Conservation (phyloP, 2,113 vertebrate species). For the Nothoprocta pentlandii region DNA sequence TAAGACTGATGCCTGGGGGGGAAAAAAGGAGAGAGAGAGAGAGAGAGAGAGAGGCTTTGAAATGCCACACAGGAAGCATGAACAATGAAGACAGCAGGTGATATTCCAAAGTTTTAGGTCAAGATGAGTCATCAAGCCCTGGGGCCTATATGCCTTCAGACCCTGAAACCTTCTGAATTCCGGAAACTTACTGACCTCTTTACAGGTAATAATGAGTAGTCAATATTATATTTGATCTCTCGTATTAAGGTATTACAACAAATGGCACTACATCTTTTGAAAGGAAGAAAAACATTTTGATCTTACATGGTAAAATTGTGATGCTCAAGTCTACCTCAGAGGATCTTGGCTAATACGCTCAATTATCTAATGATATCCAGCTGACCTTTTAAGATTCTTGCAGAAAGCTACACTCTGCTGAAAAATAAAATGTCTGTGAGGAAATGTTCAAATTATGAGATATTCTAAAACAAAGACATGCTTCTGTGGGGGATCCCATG, state of each 20-base stretch:
- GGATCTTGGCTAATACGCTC: slow-evolving; percentile 21
- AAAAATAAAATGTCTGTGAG: slow-evolving; percentile 10
- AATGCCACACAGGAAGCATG: slow-evolving; percentile 37
- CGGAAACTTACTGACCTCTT: slow-evolving; percentile 59
- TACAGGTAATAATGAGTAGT: slow-evolving; percentile 64
- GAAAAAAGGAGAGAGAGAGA: background rate
- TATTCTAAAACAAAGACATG: background rate
- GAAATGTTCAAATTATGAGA: background rate
- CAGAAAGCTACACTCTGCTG: slow-evolving; percentile 29
- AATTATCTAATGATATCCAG: slow-evolving; percentile 50
- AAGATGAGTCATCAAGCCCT: slow-evolving; percentile 50
- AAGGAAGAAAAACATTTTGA: slow-evolving; percentile 53
- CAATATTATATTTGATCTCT: slow-evolving; percentile 65
- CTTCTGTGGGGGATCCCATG: background rate
- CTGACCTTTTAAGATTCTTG: slow-evolving; percentile 22
- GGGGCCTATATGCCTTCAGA: slow-evolving; percentile 33
- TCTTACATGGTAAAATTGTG: slow-evolving; percentile 36
- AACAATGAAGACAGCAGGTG: slow-evolving; percentile 64
- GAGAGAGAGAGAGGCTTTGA: slow-evolving; percentile 18
- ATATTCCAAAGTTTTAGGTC: slow-evolving; percentile 70
- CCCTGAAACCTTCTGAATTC: slow-evolving; percentile 56
- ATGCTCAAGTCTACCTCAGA: background rate
- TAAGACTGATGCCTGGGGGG: background rate
- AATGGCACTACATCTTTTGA: slow-evolving; percentile 44
- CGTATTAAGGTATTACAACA: slow-evolving; percentile 33